Evolutionary conservation across 2,113 vertebrate species (phyloP).

Genomic region (Calidris pygmaea): DNA sequence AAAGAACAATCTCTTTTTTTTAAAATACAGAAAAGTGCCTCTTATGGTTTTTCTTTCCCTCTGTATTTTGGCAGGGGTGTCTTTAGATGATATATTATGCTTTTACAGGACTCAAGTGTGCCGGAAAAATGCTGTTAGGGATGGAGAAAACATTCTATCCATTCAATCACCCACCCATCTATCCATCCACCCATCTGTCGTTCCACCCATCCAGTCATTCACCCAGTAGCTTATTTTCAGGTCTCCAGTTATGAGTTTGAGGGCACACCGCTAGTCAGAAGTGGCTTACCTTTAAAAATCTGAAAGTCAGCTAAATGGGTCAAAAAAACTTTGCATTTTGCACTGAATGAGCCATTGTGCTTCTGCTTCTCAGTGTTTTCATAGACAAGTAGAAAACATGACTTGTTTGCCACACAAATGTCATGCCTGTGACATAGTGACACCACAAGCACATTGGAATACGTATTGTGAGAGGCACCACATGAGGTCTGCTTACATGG

Average conservation of each 20-base stretch:
- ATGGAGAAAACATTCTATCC: background rate
- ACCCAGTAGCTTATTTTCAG: background rate
- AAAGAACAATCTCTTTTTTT: background rate
- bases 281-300: background rate
- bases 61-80: background rate
- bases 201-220: background rate
- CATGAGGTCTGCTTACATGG: accelerated
- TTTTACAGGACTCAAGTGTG: background rate
- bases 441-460: accelerated
- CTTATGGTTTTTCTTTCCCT: background rate
- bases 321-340: background rate
- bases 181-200: no score
- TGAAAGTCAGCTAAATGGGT: background rate
- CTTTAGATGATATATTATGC: background rate
- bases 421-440: background rate
- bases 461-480: background rate
- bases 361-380: background rate
- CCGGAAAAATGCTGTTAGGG: background rate
- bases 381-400: background rate
- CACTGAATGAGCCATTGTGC: background rate
- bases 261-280: background rate
- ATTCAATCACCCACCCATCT: background rate
- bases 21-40: background rate
- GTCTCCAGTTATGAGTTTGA: background rate
- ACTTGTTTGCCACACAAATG: background rate